These are phyloP conservation scores for Nycticryphes semicollaris DNA, from an alignment of 2,113 vertebrate genomes.

Conservation along the genomic window DNA sequence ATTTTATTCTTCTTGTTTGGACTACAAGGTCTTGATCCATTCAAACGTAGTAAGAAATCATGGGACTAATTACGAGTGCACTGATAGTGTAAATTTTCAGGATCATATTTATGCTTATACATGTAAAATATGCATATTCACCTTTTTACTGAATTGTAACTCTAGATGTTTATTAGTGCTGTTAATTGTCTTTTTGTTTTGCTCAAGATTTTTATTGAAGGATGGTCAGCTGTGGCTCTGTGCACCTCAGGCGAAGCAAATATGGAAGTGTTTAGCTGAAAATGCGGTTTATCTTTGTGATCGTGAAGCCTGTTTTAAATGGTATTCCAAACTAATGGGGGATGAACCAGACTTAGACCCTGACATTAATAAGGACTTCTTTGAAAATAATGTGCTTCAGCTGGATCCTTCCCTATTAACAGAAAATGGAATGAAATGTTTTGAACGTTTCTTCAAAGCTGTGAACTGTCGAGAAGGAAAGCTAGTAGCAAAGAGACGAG, in stretches of 20 bases:
- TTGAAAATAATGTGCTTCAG: conserved; percentile 99
- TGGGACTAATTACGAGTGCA: not conserved
- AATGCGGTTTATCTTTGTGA: conserved; percentile 99
- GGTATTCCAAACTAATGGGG: conserved; percentile 99
- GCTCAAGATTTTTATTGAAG: conserved; percentile 92
- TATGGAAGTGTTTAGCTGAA: conserved; percentile 99
- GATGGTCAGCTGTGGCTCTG: conserved; percentile 99
- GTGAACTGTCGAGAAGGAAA: conserved; percentile 99
- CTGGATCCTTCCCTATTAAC: conserved; percentile 97
- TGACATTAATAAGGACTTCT: conserved; percentile 99
- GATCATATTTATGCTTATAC: not conserved
- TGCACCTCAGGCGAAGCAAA: conserved; percentile 98
- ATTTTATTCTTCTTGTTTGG: not conserved
- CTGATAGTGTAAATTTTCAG: not conserved
- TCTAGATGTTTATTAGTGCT: conserved; percentile 25
- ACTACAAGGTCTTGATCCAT: not conserved
- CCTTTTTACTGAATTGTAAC: conserved; percentile 13
- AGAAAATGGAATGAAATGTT: conserved; percentile 99
- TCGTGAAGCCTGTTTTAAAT: conserved; percentile 99
- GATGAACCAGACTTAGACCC: conserved; percentile 98
- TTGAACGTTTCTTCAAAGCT: conserved; percentile 99
- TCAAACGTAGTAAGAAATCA: not conserved
- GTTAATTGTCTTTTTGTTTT: conserved; percentile 68
- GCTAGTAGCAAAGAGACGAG: conserved; percentile 94
- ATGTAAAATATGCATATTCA: not conserved